Evolutionary conservation across 2,113 vertebrate genomes (phyloP).

Genomic region (Periophthalmodon schlosseri): DNA sequence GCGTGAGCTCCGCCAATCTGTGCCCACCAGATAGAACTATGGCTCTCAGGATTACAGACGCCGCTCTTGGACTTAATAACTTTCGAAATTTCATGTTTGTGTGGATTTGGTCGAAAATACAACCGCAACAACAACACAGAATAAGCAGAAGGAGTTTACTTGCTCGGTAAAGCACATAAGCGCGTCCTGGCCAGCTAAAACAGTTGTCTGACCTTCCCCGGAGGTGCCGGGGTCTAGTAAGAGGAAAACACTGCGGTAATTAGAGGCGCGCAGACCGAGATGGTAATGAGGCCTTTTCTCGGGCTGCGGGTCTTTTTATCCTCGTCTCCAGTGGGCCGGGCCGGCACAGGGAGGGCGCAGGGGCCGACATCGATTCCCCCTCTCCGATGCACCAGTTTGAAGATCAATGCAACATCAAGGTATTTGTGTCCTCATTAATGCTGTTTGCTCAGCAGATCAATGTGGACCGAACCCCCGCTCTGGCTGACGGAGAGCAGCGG

Average conservation of each 20-base stretch:
- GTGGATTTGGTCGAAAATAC: neutral
- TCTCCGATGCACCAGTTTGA: constrained; percentile 34
- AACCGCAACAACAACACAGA: neutral
- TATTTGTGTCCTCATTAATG: constrained; percentile 72
- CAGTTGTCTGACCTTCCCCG: constrained; percentile 50
- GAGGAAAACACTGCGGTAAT: constrained; percentile 61
- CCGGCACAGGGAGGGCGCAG: constrained; percentile 13
- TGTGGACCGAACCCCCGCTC: constrained; percentile 29
- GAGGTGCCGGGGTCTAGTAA: constrained; percentile 51
- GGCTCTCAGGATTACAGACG: neutral
- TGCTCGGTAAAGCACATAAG: constrained; percentile 14
- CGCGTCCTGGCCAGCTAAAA: constrained; percentile 6
- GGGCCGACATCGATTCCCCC: constrained; percentile 46
- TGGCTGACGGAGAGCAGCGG: constrained; percentile 9
- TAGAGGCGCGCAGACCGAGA: constrained; percentile 40
- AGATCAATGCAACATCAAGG: constrained; percentile 68
- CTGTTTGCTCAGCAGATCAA: constrained; percentile 60
- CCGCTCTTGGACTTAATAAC: neutral
- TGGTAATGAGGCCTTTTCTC: constrained; percentile 52
- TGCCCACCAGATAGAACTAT: neutral
- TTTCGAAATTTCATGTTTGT: neutral
- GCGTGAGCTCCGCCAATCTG: neutral
- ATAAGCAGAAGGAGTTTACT: neutral
- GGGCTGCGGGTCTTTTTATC: constrained; percentile 27
- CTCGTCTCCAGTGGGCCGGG: constrained; percentile 20